Percentiles rank a stretch among this genome's conserved stretches.
Evolutionary conservation across 1,140 invertebrate species (phyloP).

Genomic region (Atta cephalotes): DNA sequence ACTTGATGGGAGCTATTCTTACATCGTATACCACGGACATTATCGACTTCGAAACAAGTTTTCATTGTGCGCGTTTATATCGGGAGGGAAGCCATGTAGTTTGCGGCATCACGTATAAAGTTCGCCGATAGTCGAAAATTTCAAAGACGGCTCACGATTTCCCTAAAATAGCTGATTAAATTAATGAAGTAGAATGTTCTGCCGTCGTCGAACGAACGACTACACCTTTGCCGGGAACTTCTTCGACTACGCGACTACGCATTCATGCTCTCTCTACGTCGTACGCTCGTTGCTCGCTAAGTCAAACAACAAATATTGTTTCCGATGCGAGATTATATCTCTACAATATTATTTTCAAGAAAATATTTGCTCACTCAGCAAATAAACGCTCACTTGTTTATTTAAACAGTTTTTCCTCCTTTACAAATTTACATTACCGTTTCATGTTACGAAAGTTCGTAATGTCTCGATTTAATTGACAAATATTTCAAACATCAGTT

Average conservation of each 20-base stretch:
- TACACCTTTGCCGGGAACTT: constrained; percentile 11
- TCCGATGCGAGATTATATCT: constrained; percentile 37
- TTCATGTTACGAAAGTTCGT: neutral
- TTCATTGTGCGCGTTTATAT: constrained; percentile 48
- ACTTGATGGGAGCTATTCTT: constrained; percentile 31
- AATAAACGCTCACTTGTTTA: neutral
- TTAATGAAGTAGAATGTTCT: constrained; percentile 29
- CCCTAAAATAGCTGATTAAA: constrained; percentile 44
- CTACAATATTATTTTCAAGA: constrained; percentile 20
- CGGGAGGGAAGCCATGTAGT: constrained; percentile 10
- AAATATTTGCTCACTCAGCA: neutral
- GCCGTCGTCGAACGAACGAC: neutral
- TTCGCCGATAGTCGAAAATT: constrained; percentile 47
- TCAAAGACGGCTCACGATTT: constrained; percentile 9
- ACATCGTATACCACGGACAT: neutral
- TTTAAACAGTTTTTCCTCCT: neutral
- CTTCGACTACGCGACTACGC: neutral
- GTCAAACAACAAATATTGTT: constrained; percentile 40
- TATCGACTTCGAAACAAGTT: constrained; percentile 53
- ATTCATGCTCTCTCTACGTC: neutral
- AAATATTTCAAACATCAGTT: neutral
- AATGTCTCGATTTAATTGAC: neutral
- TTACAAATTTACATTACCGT: neutral
- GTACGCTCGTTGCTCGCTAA: constrained; percentile 1
- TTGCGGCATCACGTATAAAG: constrained; percentile 4